These are phyloP conservation scores for Scopus umbretta DNA, from an alignment of 2,113 vertebrate genomes.

Conservation along the genomic window DNA sequence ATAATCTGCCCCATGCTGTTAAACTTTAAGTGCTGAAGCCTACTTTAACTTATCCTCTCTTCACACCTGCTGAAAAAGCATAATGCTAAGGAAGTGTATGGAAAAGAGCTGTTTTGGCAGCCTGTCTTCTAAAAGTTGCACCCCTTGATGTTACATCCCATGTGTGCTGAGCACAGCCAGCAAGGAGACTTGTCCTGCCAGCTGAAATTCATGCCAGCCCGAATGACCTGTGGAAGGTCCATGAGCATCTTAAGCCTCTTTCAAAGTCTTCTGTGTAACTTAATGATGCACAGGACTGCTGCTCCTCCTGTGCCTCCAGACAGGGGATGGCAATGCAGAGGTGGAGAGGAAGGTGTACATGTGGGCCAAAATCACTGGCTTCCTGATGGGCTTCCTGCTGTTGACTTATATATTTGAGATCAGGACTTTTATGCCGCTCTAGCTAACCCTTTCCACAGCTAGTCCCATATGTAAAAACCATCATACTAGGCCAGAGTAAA, in stretches of 20 bases:
- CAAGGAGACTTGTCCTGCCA: neutral
- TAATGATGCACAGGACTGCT: neutral
- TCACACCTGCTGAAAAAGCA: neutral
- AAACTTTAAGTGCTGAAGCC: neutral
- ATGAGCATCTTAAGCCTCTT: neutral
- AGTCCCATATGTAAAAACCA: neutral
- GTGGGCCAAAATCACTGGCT: neutral
- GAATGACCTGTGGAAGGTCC: neutral
- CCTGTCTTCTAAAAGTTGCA: accelerated
- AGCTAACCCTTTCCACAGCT: neutral
- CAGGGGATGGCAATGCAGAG: too few relatives aligned
- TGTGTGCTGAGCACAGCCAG: neutral
- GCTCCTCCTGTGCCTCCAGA: neutral
- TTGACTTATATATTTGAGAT: neutral
- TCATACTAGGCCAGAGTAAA: neutral
- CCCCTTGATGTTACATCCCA: too few relatives aligned
- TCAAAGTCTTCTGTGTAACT: neutral
- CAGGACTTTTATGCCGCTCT: neutral
- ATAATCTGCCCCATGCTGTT: neutral
- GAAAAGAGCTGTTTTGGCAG: neutral
- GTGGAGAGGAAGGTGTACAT: neutral
- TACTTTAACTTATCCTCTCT: neutral
- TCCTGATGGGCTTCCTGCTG: neutral
- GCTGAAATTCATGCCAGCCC: neutral
- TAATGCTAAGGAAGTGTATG: neutral